These are phyloP conservation scores for Euproctis similis DNA, from an alignment of 2,888 invertebrate species.

Conservation along the genomic window DNA sequence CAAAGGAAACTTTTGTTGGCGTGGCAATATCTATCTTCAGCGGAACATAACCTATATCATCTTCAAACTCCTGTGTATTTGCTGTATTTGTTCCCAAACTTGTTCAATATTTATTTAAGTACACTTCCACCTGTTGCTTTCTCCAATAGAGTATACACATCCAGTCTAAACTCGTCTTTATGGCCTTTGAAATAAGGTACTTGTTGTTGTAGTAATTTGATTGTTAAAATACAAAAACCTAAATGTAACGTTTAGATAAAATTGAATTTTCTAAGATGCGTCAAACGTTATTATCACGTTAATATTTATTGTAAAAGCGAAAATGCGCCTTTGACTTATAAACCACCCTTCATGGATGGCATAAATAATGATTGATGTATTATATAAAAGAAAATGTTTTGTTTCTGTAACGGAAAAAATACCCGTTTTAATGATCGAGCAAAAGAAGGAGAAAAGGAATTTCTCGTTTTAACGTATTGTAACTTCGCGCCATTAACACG, in stretches of 20 bases:
- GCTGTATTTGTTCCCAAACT: slow-evolving; percentile 15
- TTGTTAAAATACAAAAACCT: slow-evolving; percentile 16
- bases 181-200: slow-evolving; percentile 4
- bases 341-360: slow-evolving; percentile 18
- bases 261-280: slow-evolving; percentile 43
- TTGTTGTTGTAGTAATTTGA: slow-evolving; percentile 2
- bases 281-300: slow-evolving; percentile 32
- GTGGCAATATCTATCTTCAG: too few relatives aligned
- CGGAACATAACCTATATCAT: slow-evolving; percentile 2
- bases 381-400: not conserved
- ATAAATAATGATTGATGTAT: slow-evolving; percentile 1
- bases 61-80: slow-evolving; percentile 4
- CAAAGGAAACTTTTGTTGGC: too few relatives aligned
- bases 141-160: slow-evolving; percentile 3
- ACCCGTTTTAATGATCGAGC: not conserved
- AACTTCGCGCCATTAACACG: too few relatives aligned
- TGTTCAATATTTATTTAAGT: slow-evolving; percentile 24
- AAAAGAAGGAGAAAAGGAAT: not conserved
- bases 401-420: not conserved
- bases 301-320: slow-evolving; percentile 20
- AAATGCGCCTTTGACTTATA: slow-evolving; percentile 18
- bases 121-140: slow-evolving; percentile 30
- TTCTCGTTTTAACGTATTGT: too few relatives aligned
- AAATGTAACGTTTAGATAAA: slow-evolving; percentile 36
- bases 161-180: slow-evolving; percentile 14